Evolutionary conservation across 64 coral and sea anemone species (phyloP), one percentile per base, ranked within the genome.

Genomic region (Trachythela sp.): DNA sequence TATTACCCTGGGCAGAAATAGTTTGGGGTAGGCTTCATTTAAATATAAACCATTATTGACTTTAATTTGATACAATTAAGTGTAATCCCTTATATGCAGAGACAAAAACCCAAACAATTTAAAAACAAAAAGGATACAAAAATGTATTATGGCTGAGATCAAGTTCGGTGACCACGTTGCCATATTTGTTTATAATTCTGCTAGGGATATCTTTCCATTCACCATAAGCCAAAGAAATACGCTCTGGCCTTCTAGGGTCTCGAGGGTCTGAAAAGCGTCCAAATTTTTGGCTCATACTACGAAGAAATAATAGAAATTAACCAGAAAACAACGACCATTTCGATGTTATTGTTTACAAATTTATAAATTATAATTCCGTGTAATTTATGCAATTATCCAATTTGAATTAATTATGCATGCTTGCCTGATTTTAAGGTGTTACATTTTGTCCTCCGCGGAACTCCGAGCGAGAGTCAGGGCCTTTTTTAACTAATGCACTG

Each of bases 91-190:
- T n/a, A n/a, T n/a, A n/a, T n/a, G n/a, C n/a, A n/a, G n/a, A n/a
- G n/a, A n/a, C n/a, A n/a, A n/a, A n/a, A n/a, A n/a, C n/a, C n/a
- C n/a, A n/a, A n/a, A n/a, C n/a, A 56, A 3, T 15, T n/a, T 24
- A 48, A 40, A 1, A 54, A 37, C 40, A 5, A 13, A 90, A 97
- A 97, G 91, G 95, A 97, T 97, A 97, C 94, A 83, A 76, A 9
- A 97, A 83, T 76, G 80, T 92, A 48, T 97, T 97, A 58, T 97
- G 91, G 10, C 95, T 97, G 45, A 97, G 88, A 88, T 97, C 95
- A 36, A 97, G 77, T 13, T 92, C 95, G 32, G 71, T 94, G 22
- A 94, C 86, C 9, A 48, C 70, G 10, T 86, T 41, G 36, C 76
- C 87, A 50, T 86, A 85, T 34, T 89, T 88, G 13, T 56, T 51